Conservation (phyloP, 1,140 invertebrate species). For the Formica selysi region DNA sequence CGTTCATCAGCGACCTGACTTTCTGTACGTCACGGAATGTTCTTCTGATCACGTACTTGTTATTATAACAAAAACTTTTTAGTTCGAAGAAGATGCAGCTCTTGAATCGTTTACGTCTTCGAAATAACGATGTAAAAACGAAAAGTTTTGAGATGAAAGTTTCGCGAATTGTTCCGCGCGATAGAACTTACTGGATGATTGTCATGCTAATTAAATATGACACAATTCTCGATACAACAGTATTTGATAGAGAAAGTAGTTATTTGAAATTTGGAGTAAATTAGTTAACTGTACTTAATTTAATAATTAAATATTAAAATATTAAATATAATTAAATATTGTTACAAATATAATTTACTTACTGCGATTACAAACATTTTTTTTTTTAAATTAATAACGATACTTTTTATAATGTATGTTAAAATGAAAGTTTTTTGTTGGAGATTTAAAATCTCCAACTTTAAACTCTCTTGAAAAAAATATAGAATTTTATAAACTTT, state of each 20-base stretch:
- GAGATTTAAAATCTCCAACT: no score
- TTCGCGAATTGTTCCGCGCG: conserved; percentile 3
- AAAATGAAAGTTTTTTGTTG: no score
- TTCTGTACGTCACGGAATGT: neutral
- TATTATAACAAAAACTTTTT: conserved; percentile 64
- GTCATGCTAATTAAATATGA: conserved; percentile 30
- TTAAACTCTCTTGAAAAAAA: no score
- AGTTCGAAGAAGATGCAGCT: conserved; percentile 1
- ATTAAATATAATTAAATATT: no score
- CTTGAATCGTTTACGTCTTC: conserved; percentile 5
- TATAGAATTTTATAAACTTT: neutral
- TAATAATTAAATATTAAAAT: neutral
- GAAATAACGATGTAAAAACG: conserved; percentile 58
- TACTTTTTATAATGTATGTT: no score
- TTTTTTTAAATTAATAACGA: no score
- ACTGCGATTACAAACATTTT: no score
- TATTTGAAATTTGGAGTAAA: neutral
- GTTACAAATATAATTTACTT: no score
- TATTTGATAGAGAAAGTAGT: neutral
- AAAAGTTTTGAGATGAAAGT: conserved; percentile 21
- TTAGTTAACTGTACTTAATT: neutral
- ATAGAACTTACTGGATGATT: conserved; percentile 9
- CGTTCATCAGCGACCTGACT: conserved; percentile 23
- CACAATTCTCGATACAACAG: neutral
- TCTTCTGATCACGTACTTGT: conserved; percentile 68